Conservation (phyloP, 1,140 invertebrate genomes). For the Spodoptera frugiperda region DNA sequence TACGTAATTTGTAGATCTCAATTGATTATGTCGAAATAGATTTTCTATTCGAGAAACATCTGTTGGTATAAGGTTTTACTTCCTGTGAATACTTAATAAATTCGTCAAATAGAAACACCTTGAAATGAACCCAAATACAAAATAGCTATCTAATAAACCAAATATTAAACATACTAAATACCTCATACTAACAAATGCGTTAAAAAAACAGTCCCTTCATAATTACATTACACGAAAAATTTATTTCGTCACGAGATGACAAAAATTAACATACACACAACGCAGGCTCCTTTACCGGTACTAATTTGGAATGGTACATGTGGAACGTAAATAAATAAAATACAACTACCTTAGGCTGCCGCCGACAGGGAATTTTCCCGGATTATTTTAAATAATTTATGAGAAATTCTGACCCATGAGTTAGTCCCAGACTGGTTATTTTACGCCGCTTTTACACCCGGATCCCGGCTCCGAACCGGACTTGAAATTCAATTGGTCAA, state of each 20-base stretch:
- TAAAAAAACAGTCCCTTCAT: not conserved
- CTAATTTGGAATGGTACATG: constrained; percentile 76
- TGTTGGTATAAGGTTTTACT: no score
- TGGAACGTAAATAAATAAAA: constrained; percentile 47
- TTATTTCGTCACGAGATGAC: constrained; percentile 25
- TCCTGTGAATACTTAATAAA: no score
- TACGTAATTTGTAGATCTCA: no score
- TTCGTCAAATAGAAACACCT: no score
- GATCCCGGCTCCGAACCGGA: not conserved
- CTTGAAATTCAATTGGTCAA: constrained; percentile 42
- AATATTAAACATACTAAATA: not conserved
- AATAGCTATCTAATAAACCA: no score
- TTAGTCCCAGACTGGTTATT: constrained; percentile 66
- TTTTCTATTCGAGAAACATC: no score
- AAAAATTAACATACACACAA: constrained; percentile 30
- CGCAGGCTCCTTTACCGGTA: constrained; percentile 46
- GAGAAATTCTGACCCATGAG: constrained; percentile 76
- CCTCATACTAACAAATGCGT: not conserved
- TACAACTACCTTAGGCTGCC: constrained; percentile 47
- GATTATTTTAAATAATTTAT: constrained; percentile 85
- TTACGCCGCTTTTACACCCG: constrained; percentile 28
- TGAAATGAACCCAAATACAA: no score
- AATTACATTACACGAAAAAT: constrained; percentile 30
- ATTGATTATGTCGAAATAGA: no score
- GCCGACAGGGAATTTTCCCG: constrained; percentile 78